Evolutionary conservation across 2,113 vertebrate species (phyloP), one percentile per base, ranked within the genome.

Genomic region (Pseudopodoces humilis): DNA sequence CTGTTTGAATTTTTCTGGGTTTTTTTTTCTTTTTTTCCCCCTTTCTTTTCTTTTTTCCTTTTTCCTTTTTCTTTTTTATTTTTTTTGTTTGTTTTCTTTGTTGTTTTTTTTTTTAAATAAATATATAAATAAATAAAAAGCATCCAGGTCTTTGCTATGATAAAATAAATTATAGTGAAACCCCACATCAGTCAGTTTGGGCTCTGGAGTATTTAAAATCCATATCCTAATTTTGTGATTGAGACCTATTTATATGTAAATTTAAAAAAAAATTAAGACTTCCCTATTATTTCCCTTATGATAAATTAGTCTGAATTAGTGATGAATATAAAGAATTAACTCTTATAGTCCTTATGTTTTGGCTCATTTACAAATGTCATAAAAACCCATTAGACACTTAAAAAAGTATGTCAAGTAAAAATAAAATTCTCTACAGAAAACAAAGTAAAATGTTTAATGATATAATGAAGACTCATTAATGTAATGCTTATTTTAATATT

Each of bases 401-500:
- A 88, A 92, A 95, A 93, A 92, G 56, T 86, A 90, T 75, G 87
- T 78, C 93, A 94, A 96, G 65, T 81, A 93, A 89, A 95, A 95
- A 77, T 80, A 95, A 90, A 97, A 95, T 82, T 88, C 75, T 89
- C 87, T 68, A 53, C 77, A 93, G 93, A 92, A 97, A 96, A 95
- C 77, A 81, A 97, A 96, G 50, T 90, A 88, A 94, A 95, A 95
- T 95, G 86, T 79, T 94, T 96, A 97, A 91, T 76, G 80, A 88
- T 92, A 95, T 94, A 96, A 97, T 94, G 91, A 97, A 95, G 63
- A 91, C 83, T 97, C 85, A 91, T 97, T 95, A 96, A 94, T 90
- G 96, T 92, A 91, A 93, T 95, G 90, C 86, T 97, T 96, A 97
- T 96, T 95, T 94, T 95, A 95, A 86, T 94, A 97, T 97, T 96